These are phyloP conservation scores for Lithophane leautieri DNA, from an alignment of 2,888 invertebrate genomes.

Conservation along the genomic window DNA sequence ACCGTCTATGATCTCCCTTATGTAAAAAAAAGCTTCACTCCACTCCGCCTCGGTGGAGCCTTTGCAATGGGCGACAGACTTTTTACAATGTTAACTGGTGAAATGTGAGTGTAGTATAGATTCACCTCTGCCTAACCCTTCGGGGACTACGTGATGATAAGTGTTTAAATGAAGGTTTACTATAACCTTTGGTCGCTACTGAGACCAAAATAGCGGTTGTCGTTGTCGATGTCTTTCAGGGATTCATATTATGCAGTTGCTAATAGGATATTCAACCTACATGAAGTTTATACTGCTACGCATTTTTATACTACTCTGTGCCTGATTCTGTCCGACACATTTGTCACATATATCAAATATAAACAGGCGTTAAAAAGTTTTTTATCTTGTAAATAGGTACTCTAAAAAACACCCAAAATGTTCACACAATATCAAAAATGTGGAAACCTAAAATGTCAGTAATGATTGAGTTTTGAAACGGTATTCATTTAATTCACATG, in stretches of 20 bases:
- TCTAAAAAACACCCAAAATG: constrained; percentile 8
- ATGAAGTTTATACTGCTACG: background rate
- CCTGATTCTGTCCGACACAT: constrained; percentile 4
- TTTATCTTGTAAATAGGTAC: background rate
- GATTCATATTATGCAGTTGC: background rate
- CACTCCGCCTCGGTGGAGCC: background rate
- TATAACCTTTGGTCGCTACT: too few relatives aligned
- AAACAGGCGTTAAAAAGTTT: background rate
- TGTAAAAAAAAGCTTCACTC: background rate
- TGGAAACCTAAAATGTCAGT: constrained; percentile 6
- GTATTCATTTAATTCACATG: constrained; percentile 27
- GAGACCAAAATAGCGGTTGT: too few relatives aligned
- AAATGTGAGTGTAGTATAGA: too few relatives aligned
- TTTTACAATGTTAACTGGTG: too few relatives aligned
- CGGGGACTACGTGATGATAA: background rate
- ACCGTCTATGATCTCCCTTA: background rate
- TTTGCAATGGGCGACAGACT: background rate
- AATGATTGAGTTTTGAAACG: background rate
- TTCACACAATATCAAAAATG: constrained; percentile 2
- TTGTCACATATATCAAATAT: constrained; percentile 14
- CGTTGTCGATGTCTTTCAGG: too few relatives aligned
- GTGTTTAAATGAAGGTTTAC: too few relatives aligned
- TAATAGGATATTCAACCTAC: background rate
- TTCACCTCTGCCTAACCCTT: too few relatives aligned
- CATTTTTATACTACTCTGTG: constrained; percentile 12